Percentiles rank a stretch among this genome's conserved stretches.
Conservation (phyloP, 2,113 vertebrate species). For the Alouatta palliata region DNA sequence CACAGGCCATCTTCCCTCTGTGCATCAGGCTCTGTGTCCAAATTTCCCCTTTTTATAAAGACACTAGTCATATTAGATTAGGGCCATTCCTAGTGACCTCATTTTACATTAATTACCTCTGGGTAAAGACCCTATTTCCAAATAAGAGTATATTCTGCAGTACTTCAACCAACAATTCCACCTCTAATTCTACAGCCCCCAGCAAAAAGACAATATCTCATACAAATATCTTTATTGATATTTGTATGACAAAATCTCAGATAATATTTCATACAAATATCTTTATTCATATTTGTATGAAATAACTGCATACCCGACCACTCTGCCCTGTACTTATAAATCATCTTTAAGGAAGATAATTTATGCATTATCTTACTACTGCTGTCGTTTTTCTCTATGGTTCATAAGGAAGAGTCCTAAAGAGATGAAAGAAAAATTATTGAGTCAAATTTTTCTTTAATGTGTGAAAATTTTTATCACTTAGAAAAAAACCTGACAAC, state of each 20-base stretch:
- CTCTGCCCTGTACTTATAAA: background rate
- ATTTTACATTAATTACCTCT: background rate
- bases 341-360: background rate
- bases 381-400: background rate
- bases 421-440: background rate
- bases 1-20: background rate
- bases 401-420: background rate
- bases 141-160: background rate
- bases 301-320: background rate
- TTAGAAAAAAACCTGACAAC: background rate
- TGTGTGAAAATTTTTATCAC: background rate
- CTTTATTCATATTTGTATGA: background rate
- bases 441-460: background rate
- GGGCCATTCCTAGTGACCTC: background rate
- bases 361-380: background rate
- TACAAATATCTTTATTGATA: background rate
- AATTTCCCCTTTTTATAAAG: background rate
- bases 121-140: background rate
- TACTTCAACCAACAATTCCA: background rate
- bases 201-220: background rate
- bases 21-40: background rate
- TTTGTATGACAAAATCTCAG: background rate
- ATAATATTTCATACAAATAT: too few relatives aligned
- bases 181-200: background rate
- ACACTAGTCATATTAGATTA: background rate